Conservation (phyloP, 2,888 invertebrate genomes). For the Eristalinus aeneus region DNA sequence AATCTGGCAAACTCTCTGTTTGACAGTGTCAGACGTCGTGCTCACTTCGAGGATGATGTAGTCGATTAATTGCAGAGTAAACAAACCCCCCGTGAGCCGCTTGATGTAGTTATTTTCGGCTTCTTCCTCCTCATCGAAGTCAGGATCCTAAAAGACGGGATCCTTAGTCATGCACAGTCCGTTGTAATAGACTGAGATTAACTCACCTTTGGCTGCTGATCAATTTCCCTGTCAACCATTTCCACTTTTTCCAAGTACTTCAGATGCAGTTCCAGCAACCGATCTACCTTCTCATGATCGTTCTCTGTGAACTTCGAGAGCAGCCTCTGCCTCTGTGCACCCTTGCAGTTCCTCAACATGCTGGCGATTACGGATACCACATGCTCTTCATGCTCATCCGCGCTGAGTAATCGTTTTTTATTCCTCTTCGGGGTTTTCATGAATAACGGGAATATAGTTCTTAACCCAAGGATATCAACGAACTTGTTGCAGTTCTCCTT, state of each 20-base stretch:
- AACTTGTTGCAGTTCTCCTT: slow-evolving; percentile 98
- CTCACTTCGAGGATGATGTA: slow-evolving; percentile 90
- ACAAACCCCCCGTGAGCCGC: slow-evolving; percentile 96
- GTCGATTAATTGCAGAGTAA: slow-evolving; percentile 96
- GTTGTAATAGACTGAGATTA: background rate
- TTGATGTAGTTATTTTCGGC: slow-evolving; percentile 94
- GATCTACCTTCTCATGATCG: slow-evolving; percentile 98
- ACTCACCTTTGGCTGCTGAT: slow-evolving; percentile 81
- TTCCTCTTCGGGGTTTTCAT: slow-evolving; percentile 98
- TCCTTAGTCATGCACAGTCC: background rate
- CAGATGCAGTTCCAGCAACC: slow-evolving; percentile 97
- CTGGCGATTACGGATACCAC: slow-evolving; percentile 96
- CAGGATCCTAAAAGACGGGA: slow-evolving; percentile 73
- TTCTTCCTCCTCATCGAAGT: slow-evolving; percentile 86
- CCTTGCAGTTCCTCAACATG: slow-evolving; percentile 95
- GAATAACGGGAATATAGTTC: slow-evolving; percentile 98
- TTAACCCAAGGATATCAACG: slow-evolving; percentile 96
- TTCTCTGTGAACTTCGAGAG: slow-evolving; percentile 98
- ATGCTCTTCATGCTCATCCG: slow-evolving; percentile 97
- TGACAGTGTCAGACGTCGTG: slow-evolving; percentile 86
- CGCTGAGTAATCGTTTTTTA: slow-evolving; percentile 88
- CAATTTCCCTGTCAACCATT: slow-evolving; percentile 89
- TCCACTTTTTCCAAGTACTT: slow-evolving; percentile 97
- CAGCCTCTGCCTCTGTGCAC: slow-evolving; percentile 93
- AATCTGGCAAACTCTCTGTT: slow-evolving; percentile 93